Conservation (phyloP, 2,888 invertebrate genomes). For the Epistrophe grossulariae region DNA sequence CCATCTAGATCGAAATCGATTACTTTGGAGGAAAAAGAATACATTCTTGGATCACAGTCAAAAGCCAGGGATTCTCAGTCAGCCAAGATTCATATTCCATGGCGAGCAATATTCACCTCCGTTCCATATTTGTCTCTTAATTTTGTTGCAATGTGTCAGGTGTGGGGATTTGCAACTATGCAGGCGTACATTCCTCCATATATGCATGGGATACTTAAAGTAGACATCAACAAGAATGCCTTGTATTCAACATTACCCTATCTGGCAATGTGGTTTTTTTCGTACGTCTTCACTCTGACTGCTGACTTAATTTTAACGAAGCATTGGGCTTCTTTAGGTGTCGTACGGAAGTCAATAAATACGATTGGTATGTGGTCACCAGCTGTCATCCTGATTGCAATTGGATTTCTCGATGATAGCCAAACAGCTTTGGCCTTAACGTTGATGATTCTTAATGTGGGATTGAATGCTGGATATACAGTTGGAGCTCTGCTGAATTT, state of each 20-base stretch:
- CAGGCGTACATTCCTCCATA: constrained; percentile 88
- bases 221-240: constrained; percentile 86
- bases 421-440: constrained; percentile 83
- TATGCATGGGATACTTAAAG: constrained; percentile 86
- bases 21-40: constrained; percentile 84
- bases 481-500: constrained; percentile 84
- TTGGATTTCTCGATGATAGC: constrained; percentile 84
- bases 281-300: constrained; percentile 83
- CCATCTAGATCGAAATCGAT: constrained; percentile 82
- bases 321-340: constrained; percentile 81
- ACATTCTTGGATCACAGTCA: constrained; percentile 82
- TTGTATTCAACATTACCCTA: constrained; percentile 85
- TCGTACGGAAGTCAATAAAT: constrained; percentile 79
- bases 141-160: constrained; percentile 84
- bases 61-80: constrained; percentile 55
- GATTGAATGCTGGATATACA: constrained; percentile 82
- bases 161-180: constrained; percentile 89
- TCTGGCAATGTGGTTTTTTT: constrained; percentile 83
- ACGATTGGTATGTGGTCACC: constrained; percentile 84
- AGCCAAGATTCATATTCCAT: constrained; percentile 85
- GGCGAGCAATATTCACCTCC: constrained; percentile 87
- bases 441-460: constrained; percentile 85
- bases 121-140: constrained; percentile 86
- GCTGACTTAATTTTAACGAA: constrained; percentile 84
- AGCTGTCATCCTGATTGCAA: constrained; percentile 84